A percentile compares a stretch with the other conserved stretches of the same genome.
phyloP scores from a whole-genome alignment of 1,140 invertebrate species.

The Plectus sambesii region DNA sequence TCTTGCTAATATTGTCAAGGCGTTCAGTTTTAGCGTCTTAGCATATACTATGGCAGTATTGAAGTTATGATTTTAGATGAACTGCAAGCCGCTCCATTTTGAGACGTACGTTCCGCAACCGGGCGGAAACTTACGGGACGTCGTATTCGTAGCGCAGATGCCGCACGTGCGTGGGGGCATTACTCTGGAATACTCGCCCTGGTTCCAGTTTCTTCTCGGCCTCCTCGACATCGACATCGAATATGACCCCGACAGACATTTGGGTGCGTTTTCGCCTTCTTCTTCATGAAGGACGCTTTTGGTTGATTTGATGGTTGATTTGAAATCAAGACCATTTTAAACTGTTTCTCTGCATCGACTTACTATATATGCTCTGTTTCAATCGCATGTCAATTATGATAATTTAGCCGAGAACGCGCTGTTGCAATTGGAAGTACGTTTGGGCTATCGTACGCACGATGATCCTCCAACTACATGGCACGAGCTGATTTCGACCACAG shows the following conservation, averaged over 20 bases:
- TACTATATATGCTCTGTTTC: no score
- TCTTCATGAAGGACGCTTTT: background rate
- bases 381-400: no score
- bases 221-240: slow-evolving; percentile 71
- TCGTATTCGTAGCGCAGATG: slow-evolving; percentile 54
- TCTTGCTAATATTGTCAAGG: no score
- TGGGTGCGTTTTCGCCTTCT: slow-evolving; percentile 11
- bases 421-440: slow-evolving; percentile 38
- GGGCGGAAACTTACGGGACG: slow-evolving; percentile 31
- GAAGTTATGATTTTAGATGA: slow-evolving; percentile 14
- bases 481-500: slow-evolving; percentile 44
- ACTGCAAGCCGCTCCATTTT: slow-evolving; percentile 30
- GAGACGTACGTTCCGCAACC: slow-evolving; percentile 21
- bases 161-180: slow-evolving; percentile 63
- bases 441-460: slow-evolving; percentile 28
- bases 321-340: background rate
- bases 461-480: slow-evolving; percentile 43
- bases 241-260: slow-evolving; percentile 48
- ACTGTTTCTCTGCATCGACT: no score
- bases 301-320: no score
- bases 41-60: slow-evolving; percentile 47
- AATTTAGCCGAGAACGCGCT: slow-evolving; percentile 22
- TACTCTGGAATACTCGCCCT: slow-evolving; percentile 76
- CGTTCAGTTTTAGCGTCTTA: slow-evolving; percentile 58
- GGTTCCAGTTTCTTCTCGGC: slow-evolving; percentile 92